Evolutionary conservation across 2,888 invertebrate species (phyloP).

Genomic region (Rosalia funebris): DNA sequence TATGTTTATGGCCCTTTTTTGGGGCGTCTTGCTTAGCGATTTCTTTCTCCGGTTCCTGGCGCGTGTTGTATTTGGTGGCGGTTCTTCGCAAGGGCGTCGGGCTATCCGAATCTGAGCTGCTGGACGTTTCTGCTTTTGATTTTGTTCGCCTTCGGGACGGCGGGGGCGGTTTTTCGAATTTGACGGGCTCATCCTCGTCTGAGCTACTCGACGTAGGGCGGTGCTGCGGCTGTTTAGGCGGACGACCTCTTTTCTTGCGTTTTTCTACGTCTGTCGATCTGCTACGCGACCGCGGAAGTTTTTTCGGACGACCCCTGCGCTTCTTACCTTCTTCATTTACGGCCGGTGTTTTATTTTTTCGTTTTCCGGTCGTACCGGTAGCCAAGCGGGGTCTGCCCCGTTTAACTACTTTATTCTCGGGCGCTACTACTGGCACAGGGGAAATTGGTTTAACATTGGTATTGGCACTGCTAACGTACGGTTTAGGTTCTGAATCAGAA

Average conservation of each 20-base stretch:
- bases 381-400: conserved; percentile 42
- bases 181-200: conserved; percentile 56
- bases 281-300: conserved; percentile 49
- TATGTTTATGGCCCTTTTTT: conserved; percentile 48
- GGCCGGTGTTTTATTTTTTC: conserved; percentile 37
- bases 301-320: conserved; percentile 48
- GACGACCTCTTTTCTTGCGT: conserved; percentile 55
- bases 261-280: conserved; percentile 49
- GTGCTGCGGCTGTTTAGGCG: conserved; percentile 55
- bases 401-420: conserved; percentile 17
- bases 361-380: too few species aligned
- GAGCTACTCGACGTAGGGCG: conserved; percentile 58
- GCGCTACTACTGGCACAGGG: conserved; percentile 55
- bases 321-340: conserved; percentile 46
- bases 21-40: conserved; percentile 40
- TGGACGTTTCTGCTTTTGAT: conserved; percentile 47
- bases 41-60: conserved; percentile 47
- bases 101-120: conserved; percentile 51
- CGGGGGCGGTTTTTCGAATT: conserved; percentile 53
- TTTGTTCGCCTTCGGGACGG: conserved; percentile 53
- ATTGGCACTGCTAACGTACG: conserved; percentile 35
- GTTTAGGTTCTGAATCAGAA: conserved; percentile 50
- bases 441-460: conserved; percentile 60
- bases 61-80: conserved; percentile 33
- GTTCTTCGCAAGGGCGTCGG: conserved; percentile 35